A percentile compares a stretch with the other conserved stretches of the same genome.
phyloP scores from a whole-genome alignment of 2,113 vertebrate genomes.

The Equus przewalskii region DNA sequence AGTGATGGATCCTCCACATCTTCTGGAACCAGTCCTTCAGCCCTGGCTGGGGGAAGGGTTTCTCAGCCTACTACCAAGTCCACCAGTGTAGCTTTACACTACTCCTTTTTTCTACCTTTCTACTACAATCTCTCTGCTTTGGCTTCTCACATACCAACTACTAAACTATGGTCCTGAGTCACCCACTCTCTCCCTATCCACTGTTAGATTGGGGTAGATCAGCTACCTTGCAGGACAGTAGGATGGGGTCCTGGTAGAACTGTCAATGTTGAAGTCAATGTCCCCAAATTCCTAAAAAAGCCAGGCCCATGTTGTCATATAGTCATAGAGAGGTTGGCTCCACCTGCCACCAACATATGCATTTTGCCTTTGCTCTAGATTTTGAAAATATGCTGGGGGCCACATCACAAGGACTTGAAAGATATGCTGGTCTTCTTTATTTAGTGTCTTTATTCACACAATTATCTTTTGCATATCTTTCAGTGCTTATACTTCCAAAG shows the following conservation, averaged over 20 bases:
- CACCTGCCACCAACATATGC: neutral
- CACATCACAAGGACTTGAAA: neutral
- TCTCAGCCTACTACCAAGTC: neutral
- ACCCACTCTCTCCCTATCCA: neutral
- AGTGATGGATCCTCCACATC: rapidly evolving
- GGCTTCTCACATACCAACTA: neutral
- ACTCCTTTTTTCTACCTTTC: no score
- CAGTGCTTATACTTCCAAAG: neutral
- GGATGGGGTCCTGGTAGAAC: neutral
- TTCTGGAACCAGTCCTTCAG: neutral
- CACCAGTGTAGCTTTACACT: rapidly evolving
- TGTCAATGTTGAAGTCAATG: neutral
- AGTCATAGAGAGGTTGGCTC: neutral
- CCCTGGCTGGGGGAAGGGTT: neutral
- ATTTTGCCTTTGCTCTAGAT: neutral
- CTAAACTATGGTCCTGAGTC: neutral
- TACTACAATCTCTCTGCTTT: neutral
- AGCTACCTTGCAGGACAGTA: neutral
- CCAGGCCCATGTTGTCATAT: neutral
- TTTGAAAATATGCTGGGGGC: neutral
- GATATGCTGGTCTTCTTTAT: neutral
- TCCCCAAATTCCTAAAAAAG: neutral
- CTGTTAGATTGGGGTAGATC: neutral
- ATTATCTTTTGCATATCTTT: neutral
- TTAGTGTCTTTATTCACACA: neutral